Evolutionary conservation across 1,140 invertebrate genomes (phyloP), one percentile per base, ranked within the genome.

Genomic region (Stegodyphus dumicola): DNA sequence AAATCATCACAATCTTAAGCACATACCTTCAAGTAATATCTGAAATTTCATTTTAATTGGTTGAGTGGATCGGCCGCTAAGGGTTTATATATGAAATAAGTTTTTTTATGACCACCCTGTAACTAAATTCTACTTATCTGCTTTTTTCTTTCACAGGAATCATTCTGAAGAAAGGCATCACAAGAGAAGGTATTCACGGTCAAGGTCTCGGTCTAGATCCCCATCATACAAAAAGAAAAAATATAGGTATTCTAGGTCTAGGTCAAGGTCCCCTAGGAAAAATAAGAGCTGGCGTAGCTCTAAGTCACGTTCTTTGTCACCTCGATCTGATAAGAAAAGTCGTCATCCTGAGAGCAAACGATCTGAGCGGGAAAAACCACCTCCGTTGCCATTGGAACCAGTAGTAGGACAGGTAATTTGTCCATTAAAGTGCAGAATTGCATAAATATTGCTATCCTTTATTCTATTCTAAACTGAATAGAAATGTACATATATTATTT

Each of bases 331-430:
- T 52, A 84, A 78, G 56, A 69, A 60, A 56, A 7, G 56, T 56
- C 6, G 66, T 79, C 56, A 53, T n/a, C 49, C 77, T 18, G 13
- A 60, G 33, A 15, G 52, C 13, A 73, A 77, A 49, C 66, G 56
- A 84, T 48, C 60, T 33, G 71, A 86, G 15, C 10, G 67, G 15
- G 87, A 88, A 52, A 87, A 84, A 13, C 71, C 70, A 73, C 48
- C 64, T 6, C 48, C 60, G 6, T 33, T 86, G 18, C 89, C 88
- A 10, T 11, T 84, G 17, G 88, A 87, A 81, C 89, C 86, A 49
- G 87, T 85, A 74, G 88, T 79, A 74, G 88, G 86, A 89, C 90
- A 56, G 90, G 90, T 86, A 75, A 64, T 64, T 13, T 74, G 7
- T 51, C 6, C 53, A 18, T 60, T 33, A 33, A 33, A 33, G 3